These are phyloP conservation scores for Manacus vitellinus DNA, from an alignment of 2,113 vertebrate species.

Conservation along the genomic window DNA sequence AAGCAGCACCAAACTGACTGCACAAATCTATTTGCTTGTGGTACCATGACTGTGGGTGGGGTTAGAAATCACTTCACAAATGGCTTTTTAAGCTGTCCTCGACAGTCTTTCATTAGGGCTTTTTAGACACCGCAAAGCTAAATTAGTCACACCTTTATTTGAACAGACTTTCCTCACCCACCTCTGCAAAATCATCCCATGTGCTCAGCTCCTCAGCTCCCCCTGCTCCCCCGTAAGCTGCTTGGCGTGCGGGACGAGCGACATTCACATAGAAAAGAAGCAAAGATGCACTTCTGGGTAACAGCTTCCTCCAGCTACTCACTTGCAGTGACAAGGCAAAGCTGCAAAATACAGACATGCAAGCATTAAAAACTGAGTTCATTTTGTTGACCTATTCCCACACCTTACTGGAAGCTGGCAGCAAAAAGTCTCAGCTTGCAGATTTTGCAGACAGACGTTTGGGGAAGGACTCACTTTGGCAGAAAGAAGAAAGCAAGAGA, in stretches of 20 bases:
- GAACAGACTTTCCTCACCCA: constrained; percentile 39
- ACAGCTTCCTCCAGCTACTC: background rate
- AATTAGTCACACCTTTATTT: constrained; percentile 54
- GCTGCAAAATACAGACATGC: background rate
- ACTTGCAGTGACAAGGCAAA: background rate
- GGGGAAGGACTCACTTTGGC: background rate
- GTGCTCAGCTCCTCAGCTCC: background rate
- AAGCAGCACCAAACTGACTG: background rate
- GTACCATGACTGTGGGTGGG: background rate
- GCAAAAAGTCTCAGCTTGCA: background rate
- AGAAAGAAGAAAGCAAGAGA: background rate
- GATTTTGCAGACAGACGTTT: background rate
- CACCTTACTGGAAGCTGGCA: background rate
- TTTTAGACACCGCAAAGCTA: background rate
- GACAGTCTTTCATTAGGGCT: constrained; percentile 21
- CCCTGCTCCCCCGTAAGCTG: background rate
- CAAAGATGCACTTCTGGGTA: background rate
- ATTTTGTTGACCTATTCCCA: background rate
- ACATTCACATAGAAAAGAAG: fast-evolving
- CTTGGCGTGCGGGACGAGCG: fast-evolving
- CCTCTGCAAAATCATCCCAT: constrained; percentile 10
- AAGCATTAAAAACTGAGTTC: background rate
- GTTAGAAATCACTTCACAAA: background rate
- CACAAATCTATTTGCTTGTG: background rate
- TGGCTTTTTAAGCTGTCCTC: background rate